Conservation (phyloP, 2,888 invertebrate genomes). For the Leucania comma region DNA sequence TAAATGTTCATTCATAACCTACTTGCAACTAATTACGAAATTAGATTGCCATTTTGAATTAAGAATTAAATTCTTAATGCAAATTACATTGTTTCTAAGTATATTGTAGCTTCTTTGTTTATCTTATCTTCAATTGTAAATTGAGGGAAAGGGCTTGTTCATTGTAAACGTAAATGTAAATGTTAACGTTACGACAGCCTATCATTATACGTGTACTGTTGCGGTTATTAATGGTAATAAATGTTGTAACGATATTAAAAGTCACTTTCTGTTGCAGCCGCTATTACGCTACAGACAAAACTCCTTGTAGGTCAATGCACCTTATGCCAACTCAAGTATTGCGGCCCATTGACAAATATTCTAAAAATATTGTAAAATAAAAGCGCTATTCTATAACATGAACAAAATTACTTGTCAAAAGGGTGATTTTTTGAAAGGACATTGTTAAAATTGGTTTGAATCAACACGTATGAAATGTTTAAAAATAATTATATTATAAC, state of each 20-base stretch:
- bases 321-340: not conserved
- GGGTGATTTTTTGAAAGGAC: too few species aligned
- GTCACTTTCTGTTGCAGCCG: conserved; percentile 30
- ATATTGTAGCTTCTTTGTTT: conserved; percentile 13
- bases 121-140: conserved; percentile 27
- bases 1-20: not conserved
- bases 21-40: not conserved
- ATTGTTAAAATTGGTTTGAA: too few species aligned
- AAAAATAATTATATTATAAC: too few species aligned
- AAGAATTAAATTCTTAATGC: not conserved
- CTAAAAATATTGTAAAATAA: not conserved
- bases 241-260: conserved; percentile 36
- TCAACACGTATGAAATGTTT: too few species aligned
- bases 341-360: not conserved
- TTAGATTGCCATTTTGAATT: not conserved
- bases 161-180: conserved; percentile 40
- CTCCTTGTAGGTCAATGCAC: conserved; percentile 6
- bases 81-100: conserved; percentile 7
- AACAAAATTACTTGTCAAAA: too few species aligned
- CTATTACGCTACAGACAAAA: conserved; percentile 10
- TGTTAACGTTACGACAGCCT: conserved; percentile 29
- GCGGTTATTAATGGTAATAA: conserved; percentile 42
- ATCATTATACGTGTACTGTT: conserved; percentile 33
- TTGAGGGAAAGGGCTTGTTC: conserved; percentile 39
- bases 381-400: too few species aligned